These are phyloP conservation scores for Beroe ovata DNA, from an alignment of 37 sponge, comb jelly and placozoan genomes.

Conservation along the genomic window DNA sequence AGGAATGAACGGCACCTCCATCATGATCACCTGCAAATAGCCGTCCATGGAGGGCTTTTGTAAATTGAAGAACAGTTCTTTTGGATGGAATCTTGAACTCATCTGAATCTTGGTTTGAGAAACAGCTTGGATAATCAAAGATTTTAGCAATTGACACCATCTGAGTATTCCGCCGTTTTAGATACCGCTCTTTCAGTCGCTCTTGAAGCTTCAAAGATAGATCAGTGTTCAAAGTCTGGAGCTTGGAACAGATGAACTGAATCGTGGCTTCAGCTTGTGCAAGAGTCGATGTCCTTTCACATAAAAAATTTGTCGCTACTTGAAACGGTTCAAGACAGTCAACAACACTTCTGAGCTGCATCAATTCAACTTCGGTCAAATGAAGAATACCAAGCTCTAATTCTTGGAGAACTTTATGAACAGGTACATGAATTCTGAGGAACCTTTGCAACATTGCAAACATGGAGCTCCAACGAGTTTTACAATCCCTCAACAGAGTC, in stretches of 20 bases:
- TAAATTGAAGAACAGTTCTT: neutral
- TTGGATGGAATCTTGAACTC: neutral
- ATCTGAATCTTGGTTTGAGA: neutral
- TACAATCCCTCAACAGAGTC: neutral
- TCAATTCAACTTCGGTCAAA: neutral
- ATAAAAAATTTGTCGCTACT: neutral
- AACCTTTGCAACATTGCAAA: neutral
- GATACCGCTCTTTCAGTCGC: neutral
- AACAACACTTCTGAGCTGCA: neutral
- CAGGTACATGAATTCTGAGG: neutral
- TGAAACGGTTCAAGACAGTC: neutral
- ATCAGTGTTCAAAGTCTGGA: neutral
- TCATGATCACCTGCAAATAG: neutral
- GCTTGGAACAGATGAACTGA: neutral
- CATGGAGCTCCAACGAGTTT: conserved; percentile 22
- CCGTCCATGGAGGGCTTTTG: neutral
- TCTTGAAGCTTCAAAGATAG: neutral
- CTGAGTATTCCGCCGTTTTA: neutral
- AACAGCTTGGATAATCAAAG: neutral
- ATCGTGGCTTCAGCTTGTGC: neutral
- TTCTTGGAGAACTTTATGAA: neutral
- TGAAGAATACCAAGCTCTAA: neutral
- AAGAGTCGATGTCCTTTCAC: neutral
- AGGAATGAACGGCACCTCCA: neutral
- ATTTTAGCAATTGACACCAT: neutral